Evolutionary conservation across 2,113 vertebrate species (phyloP), one percentile per base, ranked within the genome.

Genomic region (Cyanoramphus novaezelandiae): DNA sequence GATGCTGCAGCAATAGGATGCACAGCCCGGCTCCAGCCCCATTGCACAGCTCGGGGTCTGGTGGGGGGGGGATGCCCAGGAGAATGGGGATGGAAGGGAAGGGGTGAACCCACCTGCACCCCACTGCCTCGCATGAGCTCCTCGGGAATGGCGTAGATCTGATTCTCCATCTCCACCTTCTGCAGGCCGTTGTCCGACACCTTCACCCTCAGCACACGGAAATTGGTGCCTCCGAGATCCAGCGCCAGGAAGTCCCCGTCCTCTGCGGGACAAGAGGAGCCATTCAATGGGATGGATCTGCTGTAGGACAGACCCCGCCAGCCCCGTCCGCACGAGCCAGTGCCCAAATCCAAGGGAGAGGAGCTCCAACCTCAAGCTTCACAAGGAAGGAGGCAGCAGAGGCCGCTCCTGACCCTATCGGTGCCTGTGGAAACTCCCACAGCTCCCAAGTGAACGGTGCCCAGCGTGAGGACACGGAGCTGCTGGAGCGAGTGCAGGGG

Each of bases 91-190:
- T 1, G 9, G 37, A 5, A 16, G 7, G 9, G 8, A 13, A 27
- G 17, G 13, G 17, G 4, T 24, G 60, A 13, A 33, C 95, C 63
- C 86, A 99, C 99, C 99, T 99, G 98, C 29, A 97, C 92, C 11
- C 99, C 99, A 0, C 98, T 98, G 94, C 99, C 99, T 12, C 98
- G 97, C 99, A 99, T 99, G 27, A 99, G 94, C 62, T 99, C 98
- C 95, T 99, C 99, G 0, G 99, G 99, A 96, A 99, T 99, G 90
- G 97, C 98, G 4, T 99, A 99, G 96, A 99, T 99, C 96, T 99
- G 98, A 80, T 99, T 98, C 97, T 99, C 98, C 98, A 99, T 99
- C 90, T 99, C 99, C 7, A 99, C 99, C 49, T 98, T 98, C 97
- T 98, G 99, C 94, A 98, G 98, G 5, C 99, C 99, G 0, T 99